phyloP scores from a whole-genome alignment of 2,797 vertebrate genomes.

The Smutsia gigantea region DNA sequence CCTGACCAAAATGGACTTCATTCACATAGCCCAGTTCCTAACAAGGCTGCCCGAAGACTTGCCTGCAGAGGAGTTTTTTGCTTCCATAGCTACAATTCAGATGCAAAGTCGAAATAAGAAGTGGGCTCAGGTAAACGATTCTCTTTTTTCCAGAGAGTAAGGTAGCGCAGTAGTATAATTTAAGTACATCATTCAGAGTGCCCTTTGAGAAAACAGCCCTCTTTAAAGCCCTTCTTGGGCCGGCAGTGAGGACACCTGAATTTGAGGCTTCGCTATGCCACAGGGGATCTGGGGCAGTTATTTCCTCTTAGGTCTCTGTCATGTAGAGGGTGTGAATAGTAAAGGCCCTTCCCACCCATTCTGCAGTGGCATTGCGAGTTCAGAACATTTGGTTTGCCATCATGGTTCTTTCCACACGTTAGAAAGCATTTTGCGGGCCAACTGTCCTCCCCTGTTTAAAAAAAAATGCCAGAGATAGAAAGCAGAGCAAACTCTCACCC shows the following conservation, averaged over 20 bases:
- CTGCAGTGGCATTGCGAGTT: background rate
- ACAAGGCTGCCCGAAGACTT: constrained; percentile 94
- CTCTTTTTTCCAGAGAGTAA: rapidly evolving
- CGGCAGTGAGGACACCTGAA: background rate
- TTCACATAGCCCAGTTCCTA: constrained; percentile 97
- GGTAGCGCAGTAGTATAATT: rapidly evolving
- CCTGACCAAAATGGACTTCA: constrained; percentile 98
- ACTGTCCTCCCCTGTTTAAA: rapidly evolving
- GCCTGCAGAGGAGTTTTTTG: constrained; percentile 92
- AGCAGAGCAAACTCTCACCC: background rate
- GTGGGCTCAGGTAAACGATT: constrained; percentile 93
- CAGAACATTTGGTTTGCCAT: rapidly evolving
- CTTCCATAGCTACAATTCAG: constrained; percentile 93
- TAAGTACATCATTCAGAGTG: rapidly evolving
- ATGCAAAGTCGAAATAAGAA: constrained; percentile 96
- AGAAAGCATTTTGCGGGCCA: background rate
- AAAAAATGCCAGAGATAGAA: background rate
- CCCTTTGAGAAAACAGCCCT: background rate
- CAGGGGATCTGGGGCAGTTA: rapidly evolving
- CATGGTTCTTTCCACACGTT: rapidly evolving
- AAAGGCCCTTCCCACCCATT: background rate
- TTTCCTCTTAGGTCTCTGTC: background rate
- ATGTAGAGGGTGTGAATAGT: rapidly evolving
- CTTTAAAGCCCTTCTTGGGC: background rate
- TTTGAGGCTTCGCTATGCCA: background rate